Base-by-base conservation (phyloP, 64 coral and sea anemone genomes). In the Montipora foliosa region DNA sequence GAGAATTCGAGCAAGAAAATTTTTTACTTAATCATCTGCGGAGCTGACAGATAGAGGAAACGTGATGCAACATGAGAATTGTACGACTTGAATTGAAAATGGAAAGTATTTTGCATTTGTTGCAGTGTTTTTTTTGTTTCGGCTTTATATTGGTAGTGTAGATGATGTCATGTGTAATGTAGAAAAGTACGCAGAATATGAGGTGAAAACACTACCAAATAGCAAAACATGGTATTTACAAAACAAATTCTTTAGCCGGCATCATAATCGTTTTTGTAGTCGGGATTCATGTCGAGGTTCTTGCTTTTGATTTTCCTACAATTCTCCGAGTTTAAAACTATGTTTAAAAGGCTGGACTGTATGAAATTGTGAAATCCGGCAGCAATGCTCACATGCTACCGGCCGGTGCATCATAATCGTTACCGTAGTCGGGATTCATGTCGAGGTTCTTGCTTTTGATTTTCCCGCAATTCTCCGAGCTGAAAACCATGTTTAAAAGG, bases 291-390 rank as follows among this genome's bases (percentile, higher is more conserved):
- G 87, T 88, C 71, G 70, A 88, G 44, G n/a, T 76, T 88, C 87
- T 88, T 88, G 87, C 87, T 88, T 88, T 88, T 88, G 87, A 88
- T 88, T 88, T 88, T 88, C 48, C 87, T 88, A 15, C 87, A 88
- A 76, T 88, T 88, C 87, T 88, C 87, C 21, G 87, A 88, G 87
- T 67, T 88, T 68, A 88, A 88, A 88, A 88, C 68, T 88, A 88
- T 88, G 37, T 88, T 76, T 76, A 77, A 88, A 88, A 88, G 87
- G 72, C 87, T 88, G 62, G 87, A 88, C 87, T 88, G 87, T 88
- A 88, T 88, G 75, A 37, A 37, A 37, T 37, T 37, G 87, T 88
- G 87, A 88, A 88, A 76, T 88, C 53, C 49, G 71, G 87, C 70
- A 88, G 71, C 87, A 88, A 88, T 46, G 87, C 87, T 88, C 87